Conservation (phyloP, 1,140 invertebrate species). For the Lordiphosa mommai region DNA sequence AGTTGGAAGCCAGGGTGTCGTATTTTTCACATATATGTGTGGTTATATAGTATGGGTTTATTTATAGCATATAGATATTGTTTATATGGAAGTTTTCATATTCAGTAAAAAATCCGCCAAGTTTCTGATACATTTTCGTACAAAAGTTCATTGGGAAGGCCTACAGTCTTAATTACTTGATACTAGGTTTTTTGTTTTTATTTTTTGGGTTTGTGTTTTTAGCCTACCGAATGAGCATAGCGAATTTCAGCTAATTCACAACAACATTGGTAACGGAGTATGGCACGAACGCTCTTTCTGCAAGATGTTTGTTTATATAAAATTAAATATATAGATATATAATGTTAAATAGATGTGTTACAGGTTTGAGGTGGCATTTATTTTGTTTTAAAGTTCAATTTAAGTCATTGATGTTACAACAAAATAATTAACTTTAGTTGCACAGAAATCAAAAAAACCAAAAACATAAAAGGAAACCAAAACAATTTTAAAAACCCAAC, state of each 20-base stretch:
- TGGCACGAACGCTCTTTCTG: constrained; percentile 80
- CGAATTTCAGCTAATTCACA: constrained; percentile 80
- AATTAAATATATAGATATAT: constrained; percentile 69
- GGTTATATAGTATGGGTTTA: constrained; percentile 5
- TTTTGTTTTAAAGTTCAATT: constrained; percentile 16
- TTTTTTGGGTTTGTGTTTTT: constrained; percentile 59
- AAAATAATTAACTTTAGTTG: too few species aligned
- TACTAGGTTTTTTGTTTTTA: constrained; percentile 34
- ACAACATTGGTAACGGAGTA: constrained; percentile 80
- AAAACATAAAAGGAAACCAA: constrained; percentile 6
- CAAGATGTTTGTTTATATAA: constrained; percentile 77
- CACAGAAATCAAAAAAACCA: not conserved
- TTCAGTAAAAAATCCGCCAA: constrained; percentile 70
- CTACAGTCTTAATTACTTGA: constrained; percentile 33
- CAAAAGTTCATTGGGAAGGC: constrained; percentile 18
- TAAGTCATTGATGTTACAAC: too few species aligned
- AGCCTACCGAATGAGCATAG: constrained; percentile 80
- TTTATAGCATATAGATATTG: constrained; percentile 29
- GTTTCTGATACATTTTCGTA: constrained; percentile 27
- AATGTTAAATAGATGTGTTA: constrained; percentile 29
- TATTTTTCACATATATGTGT: constrained; percentile 29
- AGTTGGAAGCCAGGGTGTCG: constrained; percentile 58
- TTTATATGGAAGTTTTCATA: constrained; percentile 23
- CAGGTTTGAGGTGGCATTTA: constrained; percentile 12
- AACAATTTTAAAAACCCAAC: constrained; percentile 29